Evolutionary conservation across 2,888 invertebrate species (phyloP).

Genomic region (Ectemnius cavifrons): DNA sequence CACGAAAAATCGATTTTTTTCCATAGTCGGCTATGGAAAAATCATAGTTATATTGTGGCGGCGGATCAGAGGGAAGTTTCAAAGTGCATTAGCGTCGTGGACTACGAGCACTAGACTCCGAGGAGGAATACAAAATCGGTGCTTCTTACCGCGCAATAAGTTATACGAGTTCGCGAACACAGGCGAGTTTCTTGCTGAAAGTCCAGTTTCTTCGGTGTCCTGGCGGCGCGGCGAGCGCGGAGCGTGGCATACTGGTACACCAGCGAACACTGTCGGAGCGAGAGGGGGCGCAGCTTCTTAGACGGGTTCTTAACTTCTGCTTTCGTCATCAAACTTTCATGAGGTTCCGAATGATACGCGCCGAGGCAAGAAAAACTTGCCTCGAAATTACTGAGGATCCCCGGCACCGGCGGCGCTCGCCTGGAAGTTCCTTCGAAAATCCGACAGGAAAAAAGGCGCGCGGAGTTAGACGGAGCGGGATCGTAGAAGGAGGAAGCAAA

Average conservation of each 20-base stretch:
- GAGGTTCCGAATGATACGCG: constrained; percentile 65
- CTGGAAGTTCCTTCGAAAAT: constrained; percentile 41
- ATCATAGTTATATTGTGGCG: constrained; percentile 30
- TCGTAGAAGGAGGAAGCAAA: constrained; percentile 30
- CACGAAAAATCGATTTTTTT: background rate
- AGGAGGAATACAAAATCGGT: constrained; percentile 23
- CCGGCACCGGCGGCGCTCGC: constrained; percentile 31
- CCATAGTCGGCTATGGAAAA: background rate
- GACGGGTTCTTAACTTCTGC: constrained; percentile 59
- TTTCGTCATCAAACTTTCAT: constrained; percentile 72
- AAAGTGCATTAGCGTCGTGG: constrained; percentile 32
- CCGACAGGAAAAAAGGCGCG: constrained; percentile 21
- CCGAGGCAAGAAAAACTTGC: constrained; percentile 59
- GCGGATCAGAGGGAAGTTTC: constrained; percentile 17
- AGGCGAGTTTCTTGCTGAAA: constrained; percentile 37
- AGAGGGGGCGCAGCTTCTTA: constrained; percentile 29
- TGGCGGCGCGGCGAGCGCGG: constrained; percentile 38
- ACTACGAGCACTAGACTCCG: background rate
- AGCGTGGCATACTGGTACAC: constrained; percentile 47
- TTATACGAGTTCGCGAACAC: constrained; percentile 50
- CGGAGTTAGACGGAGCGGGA: constrained; percentile 17
- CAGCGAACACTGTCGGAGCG: constrained; percentile 34
- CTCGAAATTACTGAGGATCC: constrained; percentile 57
- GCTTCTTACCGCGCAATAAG: constrained; percentile 53
- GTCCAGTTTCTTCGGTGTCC: constrained; percentile 42